A percentile compares a stretch with the other conserved stretches of the same genome.
Conservation (phyloP, 1,140 invertebrate species). For the Euura lappo region DNA sequence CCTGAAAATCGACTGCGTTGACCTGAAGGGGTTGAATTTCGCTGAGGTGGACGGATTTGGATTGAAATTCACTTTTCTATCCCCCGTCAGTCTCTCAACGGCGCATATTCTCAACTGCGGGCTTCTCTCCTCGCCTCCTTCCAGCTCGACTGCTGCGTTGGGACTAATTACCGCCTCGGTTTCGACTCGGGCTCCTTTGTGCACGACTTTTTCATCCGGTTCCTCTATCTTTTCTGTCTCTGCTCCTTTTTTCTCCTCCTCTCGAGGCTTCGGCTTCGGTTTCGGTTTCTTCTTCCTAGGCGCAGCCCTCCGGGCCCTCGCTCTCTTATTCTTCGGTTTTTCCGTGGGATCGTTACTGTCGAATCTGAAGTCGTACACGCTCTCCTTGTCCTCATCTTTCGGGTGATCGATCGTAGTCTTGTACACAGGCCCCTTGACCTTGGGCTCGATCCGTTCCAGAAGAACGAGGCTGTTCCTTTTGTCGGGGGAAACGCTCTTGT, state of each 20-base stretch:
- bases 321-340: slow-evolving; percentile 10
- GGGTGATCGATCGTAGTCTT: slow-evolving; percentile 15
- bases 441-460: neutral
- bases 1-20: slow-evolving; percentile 26
- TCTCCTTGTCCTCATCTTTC: slow-evolving; percentile 12
- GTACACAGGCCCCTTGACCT: slow-evolving; percentile 25
- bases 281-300: too few species aligned
- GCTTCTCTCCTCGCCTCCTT: neutral
- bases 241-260: too few species aligned
- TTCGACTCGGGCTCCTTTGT: too few species aligned
- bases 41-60: neutral
- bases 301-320: too few species aligned
- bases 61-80: slow-evolving; percentile 24
- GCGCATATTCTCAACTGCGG: slow-evolving; percentile 17
- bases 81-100: slow-evolving; percentile 20
- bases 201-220: too few species aligned
- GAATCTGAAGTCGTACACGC: slow-evolving; percentile 29
- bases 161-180: too few species aligned
- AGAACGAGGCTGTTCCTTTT: slow-evolving; percentile 1
- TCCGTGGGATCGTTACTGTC: slow-evolving; percentile 26
- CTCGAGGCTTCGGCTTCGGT: too few species aligned
- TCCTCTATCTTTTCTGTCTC: too few species aligned
- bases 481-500: slow-evolving; percentile 7
- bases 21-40: slow-evolving; percentile 32
- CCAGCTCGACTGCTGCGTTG: too few species aligned